Evolutionary conservation across 2,888 invertebrate genomes (phyloP).

Genomic region (Catocala sponsa): DNA sequence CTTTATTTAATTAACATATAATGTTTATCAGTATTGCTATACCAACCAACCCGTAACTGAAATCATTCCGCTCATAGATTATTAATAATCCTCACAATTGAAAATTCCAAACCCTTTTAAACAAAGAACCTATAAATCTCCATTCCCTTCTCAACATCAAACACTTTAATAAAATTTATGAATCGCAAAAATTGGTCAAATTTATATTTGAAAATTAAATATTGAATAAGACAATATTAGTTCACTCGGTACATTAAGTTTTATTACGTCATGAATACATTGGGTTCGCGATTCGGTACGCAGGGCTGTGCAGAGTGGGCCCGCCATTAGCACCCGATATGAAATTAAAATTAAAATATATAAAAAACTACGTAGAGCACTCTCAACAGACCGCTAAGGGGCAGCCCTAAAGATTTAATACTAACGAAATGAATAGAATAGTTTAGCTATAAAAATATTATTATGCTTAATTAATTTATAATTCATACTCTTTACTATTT

Average conservation of each 20-base stretch:
- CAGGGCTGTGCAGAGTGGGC: slow-evolving; percentile 84
- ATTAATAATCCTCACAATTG: slow-evolving; percentile 14
- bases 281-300: slow-evolving; percentile 83
- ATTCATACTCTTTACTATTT: no score
- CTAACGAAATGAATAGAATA: slow-evolving; percentile 67
- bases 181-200: slow-evolving; percentile 78
- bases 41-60: no score
- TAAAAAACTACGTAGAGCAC: slow-evolving; percentile 84
- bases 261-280: slow-evolving; percentile 86
- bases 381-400: slow-evolving; percentile 86
- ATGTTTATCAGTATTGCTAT: no score
- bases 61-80: neutral
- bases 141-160: slow-evolving; percentile 45
- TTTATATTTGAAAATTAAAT: slow-evolving; percentile 83
- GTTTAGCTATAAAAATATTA: slow-evolving; percentile 12
- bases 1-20: no score
- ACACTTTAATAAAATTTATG: slow-evolving; percentile 76
- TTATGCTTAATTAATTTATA: no score
- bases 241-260: slow-evolving; percentile 87
- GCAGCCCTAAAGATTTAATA: slow-evolving; percentile 82
- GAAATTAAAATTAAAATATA: slow-evolving; percentile 88
- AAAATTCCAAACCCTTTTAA: slow-evolving; percentile 21
- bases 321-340: slow-evolving; percentile 86
- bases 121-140: slow-evolving; percentile 36
- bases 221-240: slow-evolving; percentile 88